These are phyloP conservation scores for Cyanoderma ruficeps DNA, from an alignment of 2,113 vertebrate genomes.

Conservation along the genomic window DNA sequence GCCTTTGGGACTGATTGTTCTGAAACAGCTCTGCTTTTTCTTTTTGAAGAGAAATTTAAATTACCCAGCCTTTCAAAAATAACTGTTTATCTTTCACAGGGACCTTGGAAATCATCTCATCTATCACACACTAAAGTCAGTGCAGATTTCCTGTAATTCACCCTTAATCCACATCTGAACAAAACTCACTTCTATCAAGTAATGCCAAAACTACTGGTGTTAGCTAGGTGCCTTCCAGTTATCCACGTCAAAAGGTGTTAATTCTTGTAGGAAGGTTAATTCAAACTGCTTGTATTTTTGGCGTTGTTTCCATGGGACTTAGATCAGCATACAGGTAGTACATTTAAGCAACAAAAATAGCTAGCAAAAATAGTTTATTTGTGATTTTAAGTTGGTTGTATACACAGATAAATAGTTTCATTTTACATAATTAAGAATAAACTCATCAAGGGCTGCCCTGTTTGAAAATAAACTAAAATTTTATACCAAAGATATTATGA, in stretches of 20 bases:
- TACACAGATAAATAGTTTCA: background rate
- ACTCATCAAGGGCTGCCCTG: background rate
- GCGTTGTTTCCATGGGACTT: background rate
- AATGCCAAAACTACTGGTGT: background rate
- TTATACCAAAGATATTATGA: background rate
- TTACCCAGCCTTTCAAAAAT: constrained; percentile 6
- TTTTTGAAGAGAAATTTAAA: constrained; percentile 31
- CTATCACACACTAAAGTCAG: background rate
- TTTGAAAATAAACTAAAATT: background rate
- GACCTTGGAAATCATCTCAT: background rate
- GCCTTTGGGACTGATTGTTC: background rate
- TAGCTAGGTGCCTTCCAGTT: background rate
- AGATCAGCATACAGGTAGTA: background rate
- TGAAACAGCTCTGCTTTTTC: background rate
- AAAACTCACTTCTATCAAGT: background rate
- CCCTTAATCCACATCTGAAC: background rate
- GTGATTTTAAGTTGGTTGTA: background rate
- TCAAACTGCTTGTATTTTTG: background rate
- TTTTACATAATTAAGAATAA: background rate
- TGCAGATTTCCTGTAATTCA: constrained; percentile 42
- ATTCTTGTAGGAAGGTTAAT: background rate
- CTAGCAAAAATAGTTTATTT: background rate
- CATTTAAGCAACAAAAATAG: background rate
- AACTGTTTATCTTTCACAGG: constrained; percentile 40
- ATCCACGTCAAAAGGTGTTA: background rate